phyloP scores from a whole-genome alignment of 2,888 invertebrate species.

The Drosophila phalerata region DNA sequence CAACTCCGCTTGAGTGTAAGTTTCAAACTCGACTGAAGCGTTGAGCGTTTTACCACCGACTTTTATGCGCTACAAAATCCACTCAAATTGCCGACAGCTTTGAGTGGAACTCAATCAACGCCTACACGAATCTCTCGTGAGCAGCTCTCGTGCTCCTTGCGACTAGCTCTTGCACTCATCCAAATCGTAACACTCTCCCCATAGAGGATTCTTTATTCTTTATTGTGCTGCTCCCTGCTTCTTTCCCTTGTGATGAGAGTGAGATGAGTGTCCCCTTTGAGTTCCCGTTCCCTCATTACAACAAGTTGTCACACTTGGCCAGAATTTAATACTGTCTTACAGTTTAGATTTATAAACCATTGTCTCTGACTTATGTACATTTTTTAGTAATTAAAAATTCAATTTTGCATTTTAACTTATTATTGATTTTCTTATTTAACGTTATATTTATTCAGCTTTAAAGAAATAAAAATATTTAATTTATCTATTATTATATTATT shows the following conservation, averaged over 20 bases:
- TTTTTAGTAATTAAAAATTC: neutral
- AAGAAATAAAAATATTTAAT: neutral
- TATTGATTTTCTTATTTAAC: neutral
- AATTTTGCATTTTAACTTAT: neutral
- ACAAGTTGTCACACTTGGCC: slow-evolving; percentile 42
- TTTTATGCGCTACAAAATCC: slow-evolving; percentile 66
- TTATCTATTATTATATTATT: too few relatives aligned
- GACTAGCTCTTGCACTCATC: slow-evolving; percentile 27
- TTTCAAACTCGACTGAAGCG: slow-evolving; percentile 86
- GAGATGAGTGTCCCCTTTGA: slow-evolving; percentile 1
- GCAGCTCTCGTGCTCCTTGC: slow-evolving; percentile 2
- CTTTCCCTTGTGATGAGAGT: slow-evolving; percentile 11
- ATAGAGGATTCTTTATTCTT: slow-evolving; percentile 1
- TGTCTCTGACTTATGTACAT: neutral
- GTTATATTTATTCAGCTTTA: neutral
- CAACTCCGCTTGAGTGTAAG: slow-evolving; percentile 85
- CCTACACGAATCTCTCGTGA: slow-evolving; percentile 47
- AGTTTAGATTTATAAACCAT: slow-evolving; percentile 5
- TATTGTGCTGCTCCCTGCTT: slow-evolving; percentile 9
- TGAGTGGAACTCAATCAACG: slow-evolving; percentile 53
- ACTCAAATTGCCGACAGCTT: slow-evolving; percentile 42
- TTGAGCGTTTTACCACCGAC: slow-evolving; percentile 72
- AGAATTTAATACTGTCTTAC: neutral
- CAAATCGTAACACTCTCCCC: neutral
- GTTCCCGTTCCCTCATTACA: slow-evolving; percentile 19